Conservation (phyloP, 2,797 vertebrate species). For the Tangara arthus region DNA sequence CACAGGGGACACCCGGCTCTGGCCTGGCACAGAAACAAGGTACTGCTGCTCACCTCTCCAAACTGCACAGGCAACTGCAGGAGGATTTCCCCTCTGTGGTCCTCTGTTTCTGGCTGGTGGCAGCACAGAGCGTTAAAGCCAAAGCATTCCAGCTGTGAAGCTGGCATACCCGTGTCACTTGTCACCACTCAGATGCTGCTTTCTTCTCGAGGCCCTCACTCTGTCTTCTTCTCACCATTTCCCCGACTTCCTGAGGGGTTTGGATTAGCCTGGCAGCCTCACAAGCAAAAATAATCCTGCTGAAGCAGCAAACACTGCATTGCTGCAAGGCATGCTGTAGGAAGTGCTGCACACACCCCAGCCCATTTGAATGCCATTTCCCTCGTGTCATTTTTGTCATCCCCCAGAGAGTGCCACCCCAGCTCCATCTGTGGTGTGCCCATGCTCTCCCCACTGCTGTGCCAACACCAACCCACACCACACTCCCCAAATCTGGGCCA, state of each 20-base stretch:
- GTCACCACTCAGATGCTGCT: rapidly evolving
- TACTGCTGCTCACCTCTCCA: rapidly evolving
- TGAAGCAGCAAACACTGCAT: background rate
- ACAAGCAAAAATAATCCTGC: background rate
- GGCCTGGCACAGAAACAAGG: background rate
- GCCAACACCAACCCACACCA: rapidly evolving
- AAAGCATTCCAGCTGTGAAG: background rate
- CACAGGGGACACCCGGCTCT: rapidly evolving
- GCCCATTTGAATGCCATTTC: background rate
- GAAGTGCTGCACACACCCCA: background rate
- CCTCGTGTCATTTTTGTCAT: background rate
- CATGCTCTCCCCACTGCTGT: background rate
- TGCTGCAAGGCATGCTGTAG: background rate
- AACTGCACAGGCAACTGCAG: background rate
- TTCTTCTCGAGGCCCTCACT: background rate
- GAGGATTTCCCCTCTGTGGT: background rate
- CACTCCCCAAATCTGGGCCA: rapidly evolving
- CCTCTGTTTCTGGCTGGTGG: background rate
- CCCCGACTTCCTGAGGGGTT: background rate
- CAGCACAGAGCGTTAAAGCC: background rate
- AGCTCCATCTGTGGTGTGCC: too few relatives aligned
- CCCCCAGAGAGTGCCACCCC: background rate
- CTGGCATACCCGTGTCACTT: rapidly evolving
- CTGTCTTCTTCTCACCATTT: background rate
- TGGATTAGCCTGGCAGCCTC: background rate